phyloP scores from a whole-genome alignment of 1,140 invertebrate genomes.

The Planococcus citri region DNA sequence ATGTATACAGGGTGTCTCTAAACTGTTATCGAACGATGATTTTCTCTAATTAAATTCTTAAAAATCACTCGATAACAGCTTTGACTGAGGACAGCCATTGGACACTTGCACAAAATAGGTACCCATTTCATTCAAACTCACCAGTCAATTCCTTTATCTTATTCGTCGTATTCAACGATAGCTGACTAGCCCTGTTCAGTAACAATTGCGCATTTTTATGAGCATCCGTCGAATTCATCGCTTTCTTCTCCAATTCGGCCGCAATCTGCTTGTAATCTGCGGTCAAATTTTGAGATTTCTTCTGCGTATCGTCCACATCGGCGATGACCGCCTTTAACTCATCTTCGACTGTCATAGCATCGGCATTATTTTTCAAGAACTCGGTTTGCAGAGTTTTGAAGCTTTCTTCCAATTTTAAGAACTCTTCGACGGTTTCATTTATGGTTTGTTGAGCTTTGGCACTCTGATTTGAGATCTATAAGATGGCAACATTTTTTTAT shows the following conservation, averaged over 20 bases:
- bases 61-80: neutral
- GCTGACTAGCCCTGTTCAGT: constrained; percentile 54
- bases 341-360: constrained; percentile 43
- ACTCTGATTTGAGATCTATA: constrained; percentile 54
- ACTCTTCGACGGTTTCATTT: constrained; percentile 52
- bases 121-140: constrained; percentile 27
- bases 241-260: constrained; percentile 44
- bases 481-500: neutral
- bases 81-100: neutral
- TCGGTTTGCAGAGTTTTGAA: constrained; percentile 60
- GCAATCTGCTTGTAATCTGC: constrained; percentile 46
- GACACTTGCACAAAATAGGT: neutral
- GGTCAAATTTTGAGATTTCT: constrained; percentile 40
- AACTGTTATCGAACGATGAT: neutral
- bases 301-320: constrained; percentile 43
- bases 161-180: constrained; percentile 58
- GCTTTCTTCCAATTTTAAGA: constrained; percentile 49
- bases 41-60: neutral
- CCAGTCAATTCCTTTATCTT: constrained; percentile 60
- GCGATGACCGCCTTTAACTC: constrained; percentile 41
- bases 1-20: neutral
- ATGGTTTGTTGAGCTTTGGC: constrained; percentile 57
- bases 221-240: constrained; percentile 47
- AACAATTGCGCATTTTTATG: constrained; percentile 58
- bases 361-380: constrained; percentile 57